Base-by-base conservation (phyloP, 1,140 invertebrate species). In the Aphelenchoides besseyi region DNA sequence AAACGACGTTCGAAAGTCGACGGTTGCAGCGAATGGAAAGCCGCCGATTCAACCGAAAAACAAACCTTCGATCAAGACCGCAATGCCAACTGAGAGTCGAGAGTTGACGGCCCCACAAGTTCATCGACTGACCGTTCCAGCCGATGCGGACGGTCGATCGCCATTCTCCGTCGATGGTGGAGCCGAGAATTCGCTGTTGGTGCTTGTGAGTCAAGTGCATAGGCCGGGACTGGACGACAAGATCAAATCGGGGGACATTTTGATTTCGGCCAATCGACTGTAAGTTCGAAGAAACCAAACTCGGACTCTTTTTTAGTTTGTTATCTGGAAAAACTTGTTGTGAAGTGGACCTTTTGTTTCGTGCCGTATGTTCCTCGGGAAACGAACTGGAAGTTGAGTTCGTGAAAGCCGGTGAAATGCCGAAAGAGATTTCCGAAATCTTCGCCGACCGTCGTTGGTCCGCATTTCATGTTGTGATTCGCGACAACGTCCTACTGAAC, bases 401-500 rank as follows among this genome's bases (percentile, higher is more conserved):
- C 61, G 8, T 63, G 5, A 5, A 8, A 12, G 5, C 32, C 5
- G 28, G 23, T 52, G 5, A 33, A 3, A 30, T 63, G 8, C 61
- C 61, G n/a, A 12, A 67, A 12, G 26, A 68, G 8, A 16, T 68
- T 9, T 5, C 62, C 53, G 23, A 12, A 28, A 28, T 71, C n/a
- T 57, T 70, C 16, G 30, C 37, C 26, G 63, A 71, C 35, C 30
- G 26, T 18, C 36, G 23, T 28, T 71, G 68, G 41, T 9, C n/a
- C 23, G 53, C 8, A n/a, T 33, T 71, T n/a, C 69, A 67, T 9
- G 5, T 23, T n/a, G 53, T 74, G n/a, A 55, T 75, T 53, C 67
- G 73, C 16, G 68, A 75, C 41, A 76, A 76, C 55, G 53, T 73
- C 37, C 73, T 61, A 26, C n/a, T 74, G 18, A n/a, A 61, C 5